Evolutionary conservation across 2,797 vertebrate genomes (phyloP), one percentile per base, ranked within the genome.

Genomic region (Oryzias dopingdopingensis): DNA sequence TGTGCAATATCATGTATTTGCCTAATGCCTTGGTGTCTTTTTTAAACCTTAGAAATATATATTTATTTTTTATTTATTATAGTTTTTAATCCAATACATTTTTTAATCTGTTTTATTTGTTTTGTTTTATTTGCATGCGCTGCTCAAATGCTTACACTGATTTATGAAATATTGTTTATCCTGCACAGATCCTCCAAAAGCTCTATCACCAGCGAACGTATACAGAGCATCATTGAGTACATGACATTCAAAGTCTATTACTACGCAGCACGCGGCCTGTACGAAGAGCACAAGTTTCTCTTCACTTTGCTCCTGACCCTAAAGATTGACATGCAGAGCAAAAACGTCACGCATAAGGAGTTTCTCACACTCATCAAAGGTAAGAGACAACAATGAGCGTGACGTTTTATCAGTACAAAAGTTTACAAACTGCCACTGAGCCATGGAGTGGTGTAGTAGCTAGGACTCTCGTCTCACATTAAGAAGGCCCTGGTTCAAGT

Each of bases 281-380:
- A 96, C 0, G 96, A 98, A 49, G 94, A 95, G 65, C 96, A 98
- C 88, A 98, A 96, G 80, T 97, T 98, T 74, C 92, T 99, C 43
- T 99, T 98, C 85, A 96, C 95, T 0, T 81, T 98, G 69, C 85
- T 98, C 55, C 88, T 98, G 66, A 92, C 96, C 0, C 82, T 99
- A 52, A 98, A 96, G 90, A 95, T 98, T 5, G 96, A 98, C 90
- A 93, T 98, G 85, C 95, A 98, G 79, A 93, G 93, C 82, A 92
- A 88, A 76, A 89, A 77, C 52, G 88, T 99, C 69, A 96, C 93
- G 71, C 95, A 95, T 0, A 91, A 96, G 50, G 96, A 99, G 81
- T 98, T 98, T 72, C 91, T 96, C 72, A 96, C 91, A 0, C 89
- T 99, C 62, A 94, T 98, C 79, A 98, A 98, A 95, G 97, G 96